Conservation (phyloP, 2,888 invertebrate genomes). For the Polietes domitor region DNA sequence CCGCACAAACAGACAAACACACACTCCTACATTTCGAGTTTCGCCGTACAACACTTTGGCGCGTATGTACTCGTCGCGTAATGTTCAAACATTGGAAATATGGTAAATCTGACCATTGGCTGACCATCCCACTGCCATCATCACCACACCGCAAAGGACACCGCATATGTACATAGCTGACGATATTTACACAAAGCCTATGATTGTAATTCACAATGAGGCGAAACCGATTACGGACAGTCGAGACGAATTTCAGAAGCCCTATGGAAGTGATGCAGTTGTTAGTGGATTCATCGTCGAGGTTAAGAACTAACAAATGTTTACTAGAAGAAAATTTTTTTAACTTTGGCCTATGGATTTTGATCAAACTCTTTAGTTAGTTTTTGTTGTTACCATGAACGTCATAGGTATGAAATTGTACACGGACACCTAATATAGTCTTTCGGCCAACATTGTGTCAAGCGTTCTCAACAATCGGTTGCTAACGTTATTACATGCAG, state of each 20-base stretch:
- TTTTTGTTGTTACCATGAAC: too few relatives aligned
- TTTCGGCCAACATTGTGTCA: too few relatives aligned
- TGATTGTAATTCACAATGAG: neutral
- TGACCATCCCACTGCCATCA: constrained; percentile 1
- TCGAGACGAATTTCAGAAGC: neutral
- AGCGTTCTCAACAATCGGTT: too few relatives aligned
- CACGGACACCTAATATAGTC: too few relatives aligned
- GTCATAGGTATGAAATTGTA: too few relatives aligned
- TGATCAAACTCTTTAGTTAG: too few relatives aligned
- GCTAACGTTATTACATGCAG: too few relatives aligned
- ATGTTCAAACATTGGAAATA: constrained; percentile 48
- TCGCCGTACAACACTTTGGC: neutral
- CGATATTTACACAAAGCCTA: neutral
- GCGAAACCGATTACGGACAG: neutral
- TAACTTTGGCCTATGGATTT: too few relatives aligned
- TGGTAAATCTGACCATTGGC: constrained; percentile 48
- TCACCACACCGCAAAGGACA: neutral
- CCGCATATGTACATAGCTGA: neutral
- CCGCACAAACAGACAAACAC: neutral
- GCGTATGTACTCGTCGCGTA: constrained; percentile 36
- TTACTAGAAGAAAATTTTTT: too few relatives aligned
- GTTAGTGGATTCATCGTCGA: too few relatives aligned
- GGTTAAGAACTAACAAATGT: too few relatives aligned
- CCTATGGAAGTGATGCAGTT: too few relatives aligned
- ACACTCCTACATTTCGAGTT: constrained; percentile 19